A percentile compares a stretch with the other conserved stretches of the same genome.
phyloP scores from a whole-genome alignment of 2,888 invertebrate genomes.

The Dryococelus australis region DNA sequence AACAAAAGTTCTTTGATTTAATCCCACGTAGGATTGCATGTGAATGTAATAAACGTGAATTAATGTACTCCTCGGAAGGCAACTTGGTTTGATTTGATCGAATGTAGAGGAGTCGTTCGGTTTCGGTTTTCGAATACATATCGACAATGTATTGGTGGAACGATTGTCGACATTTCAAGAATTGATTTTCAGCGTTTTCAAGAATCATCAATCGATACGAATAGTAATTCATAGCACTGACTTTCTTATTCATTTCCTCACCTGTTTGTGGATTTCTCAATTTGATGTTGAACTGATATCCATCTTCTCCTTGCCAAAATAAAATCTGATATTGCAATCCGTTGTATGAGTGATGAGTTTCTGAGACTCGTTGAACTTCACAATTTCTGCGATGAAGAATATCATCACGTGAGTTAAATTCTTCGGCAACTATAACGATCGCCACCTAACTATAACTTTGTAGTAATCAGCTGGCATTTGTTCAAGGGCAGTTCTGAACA shows the following conservation, averaged over 20 bases:
- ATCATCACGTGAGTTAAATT: constrained; percentile 22
- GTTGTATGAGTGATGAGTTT: constrained; percentile 10
- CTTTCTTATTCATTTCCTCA: too few relatives aligned
- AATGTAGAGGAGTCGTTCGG: neutral
- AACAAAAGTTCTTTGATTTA: neutral
- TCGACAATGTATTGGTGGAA: constrained; percentile 40
- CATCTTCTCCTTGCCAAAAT: constrained; percentile 17
- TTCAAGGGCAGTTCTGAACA: too few relatives aligned
- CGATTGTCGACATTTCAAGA: constrained; percentile 22
- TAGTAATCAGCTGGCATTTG: neutral
- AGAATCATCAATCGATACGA: constrained; percentile 17
- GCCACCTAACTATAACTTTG: neutral
- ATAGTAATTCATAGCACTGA: constrained; percentile 21
- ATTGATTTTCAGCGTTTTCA: neutral
- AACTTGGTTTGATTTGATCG: neutral
- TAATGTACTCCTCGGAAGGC: neutral
- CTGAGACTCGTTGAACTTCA: too few relatives aligned
- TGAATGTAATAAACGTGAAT: constrained; percentile 28
- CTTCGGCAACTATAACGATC: constrained; percentile 10
- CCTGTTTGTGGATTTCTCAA: too few relatives aligned
- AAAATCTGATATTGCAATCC: constrained; percentile 22
- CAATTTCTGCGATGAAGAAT: constrained; percentile 19
- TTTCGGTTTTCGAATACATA: constrained; percentile 25
- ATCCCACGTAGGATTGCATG: neutral
- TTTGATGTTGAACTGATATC: constrained; percentile 22